Evolutionary conservation across 1,140 invertebrate species (phyloP).

Genomic region (Orchesella cincta): DNA sequence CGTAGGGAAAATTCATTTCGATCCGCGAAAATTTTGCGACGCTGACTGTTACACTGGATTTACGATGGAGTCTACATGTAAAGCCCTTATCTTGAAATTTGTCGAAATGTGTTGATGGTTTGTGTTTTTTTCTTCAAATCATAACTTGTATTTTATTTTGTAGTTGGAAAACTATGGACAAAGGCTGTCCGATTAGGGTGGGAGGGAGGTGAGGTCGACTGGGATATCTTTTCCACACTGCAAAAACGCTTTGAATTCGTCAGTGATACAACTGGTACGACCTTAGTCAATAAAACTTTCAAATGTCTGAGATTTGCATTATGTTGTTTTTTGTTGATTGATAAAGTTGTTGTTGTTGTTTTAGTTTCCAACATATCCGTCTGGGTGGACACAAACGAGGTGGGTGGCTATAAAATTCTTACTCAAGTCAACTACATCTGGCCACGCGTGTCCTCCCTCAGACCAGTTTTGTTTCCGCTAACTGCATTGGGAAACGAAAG

Average conservation of each 20-base stretch:
- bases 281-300: slow-evolving; percentile 4
- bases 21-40: slow-evolving; percentile 69
- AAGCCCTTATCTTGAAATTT: slow-evolving; percentile 43
- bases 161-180: slow-evolving; percentile 47
- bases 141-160: not conserved
- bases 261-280: slow-evolving; percentile 43
- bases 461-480: slow-evolving; percentile 70
- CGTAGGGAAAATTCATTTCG: slow-evolving; percentile 67
- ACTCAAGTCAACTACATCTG: slow-evolving; percentile 72
- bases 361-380: slow-evolving; percentile 69
- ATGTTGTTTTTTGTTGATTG: slow-evolving; percentile 18
- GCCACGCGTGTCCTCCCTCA: slow-evolving; percentile 64
- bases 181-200: slow-evolving; percentile 34
- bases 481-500: slow-evolving; percentile 79
- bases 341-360: slow-evolving; percentile 42
- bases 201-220: slow-evolving; percentile 47
- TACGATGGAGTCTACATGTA: slow-evolving; percentile 63
- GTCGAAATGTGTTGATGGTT: not conserved
- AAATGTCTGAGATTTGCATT: not conserved
- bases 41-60: slow-evolving; percentile 75
- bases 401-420: slow-evolving; percentile 70
- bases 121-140: slow-evolving; percentile 13
- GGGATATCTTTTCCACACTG: slow-evolving; percentile 38
- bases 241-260: slow-evolving; percentile 47
- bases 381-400: slow-evolving; percentile 74